These are phyloP conservation scores for Leptinotarsa tumamoca DNA, from an alignment of 2,888 invertebrate species.

Conservation along the genomic window DNA sequence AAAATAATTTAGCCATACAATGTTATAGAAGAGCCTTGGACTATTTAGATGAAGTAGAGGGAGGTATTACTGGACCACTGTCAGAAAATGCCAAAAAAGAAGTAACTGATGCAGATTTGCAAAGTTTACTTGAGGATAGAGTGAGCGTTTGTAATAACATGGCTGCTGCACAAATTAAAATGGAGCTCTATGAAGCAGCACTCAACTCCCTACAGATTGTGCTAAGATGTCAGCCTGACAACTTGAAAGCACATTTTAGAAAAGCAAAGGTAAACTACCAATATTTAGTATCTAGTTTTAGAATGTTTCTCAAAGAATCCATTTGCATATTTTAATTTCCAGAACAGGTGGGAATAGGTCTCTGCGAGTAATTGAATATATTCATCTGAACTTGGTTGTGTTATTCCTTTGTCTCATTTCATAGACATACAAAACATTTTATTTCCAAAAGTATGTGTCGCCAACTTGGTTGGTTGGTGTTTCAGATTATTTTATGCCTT, in stretches of 20 bases:
- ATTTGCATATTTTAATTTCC: no score
- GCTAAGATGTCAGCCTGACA: conserved; percentile 84
- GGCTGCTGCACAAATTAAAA: conserved; percentile 92
- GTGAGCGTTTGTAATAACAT: conserved; percentile 91
- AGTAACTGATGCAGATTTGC: conserved; percentile 72
- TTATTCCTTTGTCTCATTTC: no score
- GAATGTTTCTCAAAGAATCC: no score
- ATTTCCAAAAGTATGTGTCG: no score
- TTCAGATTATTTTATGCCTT: no score
- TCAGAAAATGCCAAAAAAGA: conserved; percentile 50
- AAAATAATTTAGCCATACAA: conserved; percentile 84
- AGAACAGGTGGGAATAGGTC: no score
- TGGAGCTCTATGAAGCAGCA: conserved; percentile 87
- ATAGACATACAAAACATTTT: no score
- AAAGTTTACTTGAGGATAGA: conserved; percentile 80
- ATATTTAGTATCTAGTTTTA: neutral
- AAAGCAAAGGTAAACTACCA: conserved; percentile 77
- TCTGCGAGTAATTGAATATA: no score
- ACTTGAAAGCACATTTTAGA: conserved; percentile 91
- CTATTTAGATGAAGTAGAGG: conserved; percentile 80
- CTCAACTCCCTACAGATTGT: conserved; percentile 86
- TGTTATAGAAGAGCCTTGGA: conserved; percentile 88
- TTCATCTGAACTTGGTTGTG: no score
- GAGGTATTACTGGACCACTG: conserved; percentile 62
- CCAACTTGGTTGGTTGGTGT: no score